These are phyloP conservation scores for Typhlomys cinereus DNA, from an alignment of 2,113 vertebrate genomes.

Conservation along the genomic window DNA sequence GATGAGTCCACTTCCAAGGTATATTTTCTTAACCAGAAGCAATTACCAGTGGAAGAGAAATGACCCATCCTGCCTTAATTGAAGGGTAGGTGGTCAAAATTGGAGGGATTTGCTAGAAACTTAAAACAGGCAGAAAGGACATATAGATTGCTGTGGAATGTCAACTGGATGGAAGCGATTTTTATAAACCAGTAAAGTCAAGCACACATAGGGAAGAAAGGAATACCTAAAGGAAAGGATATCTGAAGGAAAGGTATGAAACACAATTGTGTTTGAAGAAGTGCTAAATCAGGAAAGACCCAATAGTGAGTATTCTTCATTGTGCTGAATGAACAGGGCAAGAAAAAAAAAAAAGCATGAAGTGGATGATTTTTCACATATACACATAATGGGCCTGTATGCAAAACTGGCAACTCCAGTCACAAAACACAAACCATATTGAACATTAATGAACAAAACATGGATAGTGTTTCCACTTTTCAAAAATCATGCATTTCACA, in stretches of 20 bases:
- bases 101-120: constrained; percentile 5
- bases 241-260: not conserved
- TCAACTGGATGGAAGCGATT: not conserved
- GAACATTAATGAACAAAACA: not conserved
- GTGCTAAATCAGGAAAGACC: not conserved
- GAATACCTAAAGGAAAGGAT: not conserved
- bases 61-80: not conserved
- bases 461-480: not conserved
- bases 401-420: not conserved
- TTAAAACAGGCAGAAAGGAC: not conserved
- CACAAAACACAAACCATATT: not conserved
- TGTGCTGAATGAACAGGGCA: not conserved
- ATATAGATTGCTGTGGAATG: not conserved
- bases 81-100: not conserved
- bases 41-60: constrained; percentile 23
- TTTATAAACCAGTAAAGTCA: constrained; percentile 53
- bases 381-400: not conserved
- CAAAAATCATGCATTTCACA: not conserved
- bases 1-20: constrained; percentile 14
- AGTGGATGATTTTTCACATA: not conserved
- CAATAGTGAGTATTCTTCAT: not conserved
- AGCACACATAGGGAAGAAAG: not conserved
- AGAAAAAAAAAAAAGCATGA: not conserved
- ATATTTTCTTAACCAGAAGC: constrained; percentile 52
- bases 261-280: constrained; percentile 3